These are phyloP conservation scores for Platorchestia sp. DNA, from an alignment of 1,140 invertebrate species.

Conservation along the genomic window DNA sequence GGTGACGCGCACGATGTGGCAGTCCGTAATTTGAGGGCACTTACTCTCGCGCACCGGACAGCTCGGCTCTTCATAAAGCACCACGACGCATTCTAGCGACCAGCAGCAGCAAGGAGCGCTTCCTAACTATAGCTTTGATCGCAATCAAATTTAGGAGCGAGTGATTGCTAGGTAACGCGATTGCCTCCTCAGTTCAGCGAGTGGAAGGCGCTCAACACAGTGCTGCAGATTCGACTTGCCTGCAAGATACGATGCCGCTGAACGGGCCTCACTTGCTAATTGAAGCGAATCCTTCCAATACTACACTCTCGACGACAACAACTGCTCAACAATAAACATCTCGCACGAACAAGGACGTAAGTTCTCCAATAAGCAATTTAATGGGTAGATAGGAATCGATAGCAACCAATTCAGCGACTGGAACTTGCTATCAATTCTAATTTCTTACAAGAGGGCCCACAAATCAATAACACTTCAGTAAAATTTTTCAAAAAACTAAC, in stretches of 20 bases:
- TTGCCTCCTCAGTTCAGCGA: slow-evolving; percentile 47
- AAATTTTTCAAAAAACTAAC: background rate
- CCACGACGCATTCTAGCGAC: background rate
- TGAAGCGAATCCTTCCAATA: background rate
- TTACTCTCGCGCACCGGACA: background rate
- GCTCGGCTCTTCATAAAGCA: slow-evolving; percentile 33
- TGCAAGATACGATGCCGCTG: background rate
- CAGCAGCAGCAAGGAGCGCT: slow-evolving; percentile 11
- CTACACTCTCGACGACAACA: background rate
- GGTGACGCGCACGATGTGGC: background rate
- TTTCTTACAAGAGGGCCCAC: background rate
- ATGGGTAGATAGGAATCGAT: background rate
- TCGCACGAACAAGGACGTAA: background rate
- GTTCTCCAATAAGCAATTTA: background rate
- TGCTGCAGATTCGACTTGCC: background rate
- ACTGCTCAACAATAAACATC: background rate
- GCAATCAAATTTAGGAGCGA: slow-evolving; percentile 54
- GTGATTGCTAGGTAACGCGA: slow-evolving; percentile 48
- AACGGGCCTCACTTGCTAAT: background rate
- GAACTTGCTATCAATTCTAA: background rate
- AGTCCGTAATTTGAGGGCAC: background rate
- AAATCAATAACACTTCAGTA: background rate
- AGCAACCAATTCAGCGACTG: background rate
- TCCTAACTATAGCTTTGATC: slow-evolving; percentile 52
- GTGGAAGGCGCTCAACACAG: background rate